Evolutionary conservation across 2,888 invertebrate species (phyloP).

Genomic region (Campoplex capitator): DNA sequence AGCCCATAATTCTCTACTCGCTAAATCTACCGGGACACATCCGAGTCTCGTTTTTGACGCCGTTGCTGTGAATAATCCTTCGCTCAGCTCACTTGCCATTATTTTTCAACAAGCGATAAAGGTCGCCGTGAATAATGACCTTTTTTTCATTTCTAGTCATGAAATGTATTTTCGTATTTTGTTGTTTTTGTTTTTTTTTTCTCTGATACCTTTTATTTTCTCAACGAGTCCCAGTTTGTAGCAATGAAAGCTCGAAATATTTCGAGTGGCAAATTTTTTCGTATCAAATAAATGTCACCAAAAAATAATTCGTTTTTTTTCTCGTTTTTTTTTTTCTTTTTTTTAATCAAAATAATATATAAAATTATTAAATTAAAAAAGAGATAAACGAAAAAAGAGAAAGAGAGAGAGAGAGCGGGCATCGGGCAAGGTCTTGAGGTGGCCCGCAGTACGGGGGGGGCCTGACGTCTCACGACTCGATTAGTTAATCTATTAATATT

Average conservation of each 20-base stretch:
- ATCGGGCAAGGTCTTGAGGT: slow-evolving; percentile 82
- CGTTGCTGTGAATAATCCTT: slow-evolving; percentile 63
- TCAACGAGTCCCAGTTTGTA: slow-evolving; percentile 3
- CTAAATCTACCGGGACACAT: slow-evolving; percentile 62
- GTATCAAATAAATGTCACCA: slow-evolving; percentile 30
- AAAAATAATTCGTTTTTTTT: slow-evolving; percentile 8
- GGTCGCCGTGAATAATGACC: slow-evolving; percentile 43
- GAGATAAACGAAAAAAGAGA: slow-evolving; percentile 31
- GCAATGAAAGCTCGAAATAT: slow-evolving; percentile 57
- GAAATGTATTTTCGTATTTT: neutral
- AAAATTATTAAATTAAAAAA: slow-evolving; percentile 17
- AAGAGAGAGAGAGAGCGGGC: slow-evolving; percentile 78
- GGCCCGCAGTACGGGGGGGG: slow-evolving; percentile 84
- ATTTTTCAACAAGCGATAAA: slow-evolving; percentile 56
- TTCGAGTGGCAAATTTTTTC: slow-evolving; percentile 48
- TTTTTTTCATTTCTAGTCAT: slow-evolving; percentile 20
- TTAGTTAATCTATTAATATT: slow-evolving; percentile 79
- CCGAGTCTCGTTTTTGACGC: slow-evolving; percentile 63
- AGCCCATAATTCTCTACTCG: slow-evolving; percentile 52
- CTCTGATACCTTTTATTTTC: neutral
- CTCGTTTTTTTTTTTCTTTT: neutral
- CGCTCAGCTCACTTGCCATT: slow-evolving; percentile 51
- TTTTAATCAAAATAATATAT: slow-evolving; percentile 28
- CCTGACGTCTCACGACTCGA: slow-evolving; percentile 82
- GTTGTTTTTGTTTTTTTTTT: neutral